Base-by-base conservation (phyloP, 2,888 invertebrate species). In the Drosophila pegasa region DNA sequence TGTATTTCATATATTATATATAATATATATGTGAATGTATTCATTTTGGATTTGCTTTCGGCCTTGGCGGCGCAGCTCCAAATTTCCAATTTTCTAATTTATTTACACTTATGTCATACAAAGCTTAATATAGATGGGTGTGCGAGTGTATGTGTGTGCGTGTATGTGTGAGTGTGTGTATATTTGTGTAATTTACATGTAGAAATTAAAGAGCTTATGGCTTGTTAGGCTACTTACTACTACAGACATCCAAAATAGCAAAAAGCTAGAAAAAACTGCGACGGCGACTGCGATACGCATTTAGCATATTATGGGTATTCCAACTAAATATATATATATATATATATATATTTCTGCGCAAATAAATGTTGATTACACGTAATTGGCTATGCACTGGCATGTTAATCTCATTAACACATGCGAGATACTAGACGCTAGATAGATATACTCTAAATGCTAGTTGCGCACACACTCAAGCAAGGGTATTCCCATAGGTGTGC, bases 191-290 rank as follows among this genome's bases (percentile, higher is more conserved):
- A 69, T 72, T 72, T 80, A 71, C 80, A 87, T 65, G 25, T 68
- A 60, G 47, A 80, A 87, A 87, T 84, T 52, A 80, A 70, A 73
- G 0, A 20, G 54, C 61, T 37, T 56, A 59, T 65, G 80, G 55
- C 54, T 57, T 77, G n/a, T 88, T 81, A 75, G 67, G 78, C 86
- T 85, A 87, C 79, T 87, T 84, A 71, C 43, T 47, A 40, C 63
- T 81, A 87, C 81, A 62, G 78, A 82, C 82, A 82, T 77, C 83
- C 83, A 89, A 89, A 85, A 74, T 70, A 47, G 84, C 89, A 75
- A 83, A 74, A 86, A 86, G 89, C 89, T 89, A 65, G 74, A 87
- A 74, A 85, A 84, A 87, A 52, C 50, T 68, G 45, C 64, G 57
- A 65, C 8, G 29, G 29, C 29, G 8, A 29, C 29, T 29, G 43